phyloP scores from a whole-genome alignment of 1,140 invertebrate genomes.

The Dendrolimus kikuchii region DNA sequence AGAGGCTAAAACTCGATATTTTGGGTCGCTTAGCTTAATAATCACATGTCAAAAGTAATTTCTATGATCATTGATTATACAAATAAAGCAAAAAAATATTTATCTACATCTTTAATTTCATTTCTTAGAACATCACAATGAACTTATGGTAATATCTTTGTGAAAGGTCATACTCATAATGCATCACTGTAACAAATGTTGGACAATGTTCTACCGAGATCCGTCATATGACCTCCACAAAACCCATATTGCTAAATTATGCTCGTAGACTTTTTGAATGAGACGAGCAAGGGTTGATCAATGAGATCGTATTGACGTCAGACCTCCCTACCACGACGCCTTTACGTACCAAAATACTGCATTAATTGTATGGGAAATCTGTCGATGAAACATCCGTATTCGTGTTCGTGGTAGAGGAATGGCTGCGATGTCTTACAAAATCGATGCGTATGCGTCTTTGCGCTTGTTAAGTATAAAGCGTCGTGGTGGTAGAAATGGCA shows the following conservation, averaged over 20 bases:
- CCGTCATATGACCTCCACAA: constrained; percentile 49
- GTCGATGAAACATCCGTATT: neutral
- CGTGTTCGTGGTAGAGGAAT: constrained; percentile 43
- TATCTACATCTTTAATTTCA: no score
- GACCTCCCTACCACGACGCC: constrained; percentile 35
- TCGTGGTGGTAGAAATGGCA: constrained; percentile 48
- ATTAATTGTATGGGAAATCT: constrained; percentile 4
- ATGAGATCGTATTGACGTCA: constrained; percentile 49
- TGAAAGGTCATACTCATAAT: constrained; percentile 3
- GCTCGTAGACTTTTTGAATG: constrained; percentile 54
- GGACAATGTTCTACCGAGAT: constrained; percentile 26
- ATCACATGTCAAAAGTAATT: no score
- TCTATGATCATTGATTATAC: no score
- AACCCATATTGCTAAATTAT: constrained; percentile 55
- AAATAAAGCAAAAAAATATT: no score
- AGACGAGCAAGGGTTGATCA: constrained; percentile 49
- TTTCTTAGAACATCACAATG: no score
- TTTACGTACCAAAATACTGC: constrained; percentile 1
- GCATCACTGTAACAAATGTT: neutral
- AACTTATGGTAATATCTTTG: neutral
- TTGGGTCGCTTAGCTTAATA: no score
- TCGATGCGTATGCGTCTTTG: constrained; percentile 58
- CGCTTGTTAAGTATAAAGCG: constrained; percentile 65
- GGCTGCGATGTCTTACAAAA: constrained; percentile 63
- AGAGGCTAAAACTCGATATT: no score